Conservation (phyloP, 2,113 vertebrate genomes). For the Grammomys surdaster region DNA sequence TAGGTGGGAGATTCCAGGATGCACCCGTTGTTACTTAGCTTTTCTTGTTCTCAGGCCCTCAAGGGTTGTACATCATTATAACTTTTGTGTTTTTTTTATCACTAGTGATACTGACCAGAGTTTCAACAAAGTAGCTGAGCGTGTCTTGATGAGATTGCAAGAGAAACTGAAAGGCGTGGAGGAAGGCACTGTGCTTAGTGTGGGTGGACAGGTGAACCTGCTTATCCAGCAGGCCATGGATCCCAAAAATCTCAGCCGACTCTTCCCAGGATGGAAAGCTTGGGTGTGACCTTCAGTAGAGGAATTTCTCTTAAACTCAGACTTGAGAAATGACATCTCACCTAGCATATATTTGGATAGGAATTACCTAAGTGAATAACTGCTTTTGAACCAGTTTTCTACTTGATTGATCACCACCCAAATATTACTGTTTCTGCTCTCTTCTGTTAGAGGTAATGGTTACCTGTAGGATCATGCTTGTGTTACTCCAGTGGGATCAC, state of each 20-base stretch:
- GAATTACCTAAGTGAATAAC: slow-evolving; percentile 23
- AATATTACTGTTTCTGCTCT: background rate
- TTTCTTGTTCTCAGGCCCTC: background rate
- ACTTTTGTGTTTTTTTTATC: slow-evolving; percentile 46
- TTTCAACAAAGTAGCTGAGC: slow-evolving; percentile 98
- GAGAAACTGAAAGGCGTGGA: slow-evolving; percentile 99
- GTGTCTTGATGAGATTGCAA: slow-evolving; percentile 96
- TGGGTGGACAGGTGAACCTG: slow-evolving; percentile 97
- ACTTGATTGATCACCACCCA: background rate
- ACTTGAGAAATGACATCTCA: background rate
- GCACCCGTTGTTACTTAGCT: background rate
- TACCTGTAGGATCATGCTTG: background rate
- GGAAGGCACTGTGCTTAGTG: slow-evolving; percentile 95
- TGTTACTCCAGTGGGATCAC: background rate
- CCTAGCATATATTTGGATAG: background rate
- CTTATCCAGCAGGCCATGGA: slow-evolving; percentile 99
- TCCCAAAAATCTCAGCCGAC: slow-evolving; percentile 95
- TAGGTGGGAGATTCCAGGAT: slow-evolving; percentile 85
- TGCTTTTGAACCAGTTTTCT: background rate
- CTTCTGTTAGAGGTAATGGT: background rate
- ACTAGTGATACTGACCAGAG: slow-evolving; percentile 91
- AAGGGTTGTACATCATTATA: background rate
- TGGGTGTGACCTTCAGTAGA: slow-evolving; percentile 90
- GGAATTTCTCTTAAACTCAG: background rate
- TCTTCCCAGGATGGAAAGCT: slow-evolving; percentile 96